phyloP scores from a whole-genome alignment of 2,113 vertebrate genomes.

The Climacteris rufus region DNA sequence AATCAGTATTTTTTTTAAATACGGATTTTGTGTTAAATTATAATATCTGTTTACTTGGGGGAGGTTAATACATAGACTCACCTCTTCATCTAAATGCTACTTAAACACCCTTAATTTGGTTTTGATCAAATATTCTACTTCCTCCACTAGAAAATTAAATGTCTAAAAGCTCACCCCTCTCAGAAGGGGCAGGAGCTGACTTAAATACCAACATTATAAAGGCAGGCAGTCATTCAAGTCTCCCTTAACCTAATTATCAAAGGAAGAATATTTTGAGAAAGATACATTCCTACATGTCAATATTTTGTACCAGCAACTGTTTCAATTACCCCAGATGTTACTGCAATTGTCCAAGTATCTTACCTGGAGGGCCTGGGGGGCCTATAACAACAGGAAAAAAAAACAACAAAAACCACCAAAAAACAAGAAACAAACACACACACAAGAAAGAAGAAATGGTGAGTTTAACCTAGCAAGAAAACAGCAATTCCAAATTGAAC shows the following conservation, averaged over 20 bases:
- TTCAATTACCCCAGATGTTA: not conserved
- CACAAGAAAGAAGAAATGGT: not conserved
- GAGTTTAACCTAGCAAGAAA: not conserved
- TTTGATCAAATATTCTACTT: not conserved
- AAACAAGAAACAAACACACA: too few species aligned
- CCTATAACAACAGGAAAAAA: slow-evolving; percentile 71
- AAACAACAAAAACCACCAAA: not conserved
- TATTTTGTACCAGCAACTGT: not conserved
- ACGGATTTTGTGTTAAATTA: not conserved
- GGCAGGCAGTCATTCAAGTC: not conserved
- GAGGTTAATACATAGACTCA: not conserved
- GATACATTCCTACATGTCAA: not conserved
- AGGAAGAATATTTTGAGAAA: not conserved
- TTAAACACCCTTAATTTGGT: not conserved
- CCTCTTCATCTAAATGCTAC: not conserved
- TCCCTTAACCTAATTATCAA: not conserved
- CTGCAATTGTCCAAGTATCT: slow-evolving; percentile 4
- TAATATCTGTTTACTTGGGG: not conserved
- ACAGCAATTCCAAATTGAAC: not conserved
- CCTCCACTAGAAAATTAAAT: not conserved
- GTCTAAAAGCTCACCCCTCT: not conserved
- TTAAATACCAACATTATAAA: not conserved
- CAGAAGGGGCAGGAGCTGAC: not conserved
- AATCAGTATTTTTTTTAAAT: not conserved
- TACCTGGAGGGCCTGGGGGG: slow-evolving; percentile 89